phyloP scores from a whole-genome alignment of 92 coral and sea anemone genomes.

The Zoanthus solanderi region DNA sequence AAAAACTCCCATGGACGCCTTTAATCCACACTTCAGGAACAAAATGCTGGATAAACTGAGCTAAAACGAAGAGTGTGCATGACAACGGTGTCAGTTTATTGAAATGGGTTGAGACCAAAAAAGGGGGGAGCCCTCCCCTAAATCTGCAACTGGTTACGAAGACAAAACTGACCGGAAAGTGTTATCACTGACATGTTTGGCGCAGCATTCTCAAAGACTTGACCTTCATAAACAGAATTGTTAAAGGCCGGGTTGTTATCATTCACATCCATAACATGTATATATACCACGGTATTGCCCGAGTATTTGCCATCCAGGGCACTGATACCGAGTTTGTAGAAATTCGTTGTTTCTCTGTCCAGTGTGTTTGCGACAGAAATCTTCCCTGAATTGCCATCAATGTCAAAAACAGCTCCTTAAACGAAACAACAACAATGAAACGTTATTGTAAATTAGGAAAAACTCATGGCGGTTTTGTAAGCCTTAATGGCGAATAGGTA shows the following conservation, averaged over 20 bases:
- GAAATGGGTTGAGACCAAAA: no score
- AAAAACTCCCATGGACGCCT: no score
- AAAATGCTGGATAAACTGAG: no score
- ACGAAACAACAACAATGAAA: background rate
- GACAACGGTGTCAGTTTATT: no score
- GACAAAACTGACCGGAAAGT: slow-evolving; percentile 40
- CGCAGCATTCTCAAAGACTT: slow-evolving; percentile 69
- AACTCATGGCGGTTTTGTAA: background rate
- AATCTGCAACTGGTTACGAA: no score
- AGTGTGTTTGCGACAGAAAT: slow-evolving; percentile 76
- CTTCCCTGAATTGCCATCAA: slow-evolving; percentile 77
- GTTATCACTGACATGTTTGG: slow-evolving; percentile 72
- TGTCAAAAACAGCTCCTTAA: slow-evolving; percentile 78
- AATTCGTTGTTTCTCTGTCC: slow-evolving; percentile 77
- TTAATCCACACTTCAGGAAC: no score
- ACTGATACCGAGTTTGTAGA: slow-evolving; percentile 73
- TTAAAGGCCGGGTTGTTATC: slow-evolving; percentile 88
- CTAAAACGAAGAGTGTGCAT: no score
- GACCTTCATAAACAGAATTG: slow-evolving; percentile 62
- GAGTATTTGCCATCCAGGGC: slow-evolving; percentile 95
- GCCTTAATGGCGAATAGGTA: background rate
- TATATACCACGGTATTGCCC: slow-evolving; percentile 73
- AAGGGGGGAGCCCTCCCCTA: no score
- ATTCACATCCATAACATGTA: slow-evolving; percentile 73
- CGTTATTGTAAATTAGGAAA: background rate